These are phyloP conservation scores for Hymenopus coronatus DNA, from an alignment of 2,888 invertebrate genomes.

Conservation along the genomic window DNA sequence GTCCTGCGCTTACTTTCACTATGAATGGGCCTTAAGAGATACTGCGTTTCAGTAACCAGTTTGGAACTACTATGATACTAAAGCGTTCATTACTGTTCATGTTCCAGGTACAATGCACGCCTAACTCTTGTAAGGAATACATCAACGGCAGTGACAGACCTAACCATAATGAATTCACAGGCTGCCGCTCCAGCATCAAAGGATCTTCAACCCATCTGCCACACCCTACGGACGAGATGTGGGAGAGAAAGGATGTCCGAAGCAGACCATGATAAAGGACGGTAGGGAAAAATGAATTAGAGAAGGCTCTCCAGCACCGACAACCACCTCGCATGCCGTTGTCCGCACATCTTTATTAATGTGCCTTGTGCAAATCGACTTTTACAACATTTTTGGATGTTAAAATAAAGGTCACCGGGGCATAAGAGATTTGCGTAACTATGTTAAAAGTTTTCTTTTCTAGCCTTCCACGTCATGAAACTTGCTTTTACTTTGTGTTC, in stretches of 20 bases:
- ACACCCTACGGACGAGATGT: neutral
- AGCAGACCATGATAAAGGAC: neutral
- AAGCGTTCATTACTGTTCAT: too few species aligned
- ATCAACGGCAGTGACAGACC: too few species aligned
- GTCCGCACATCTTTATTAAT: neutral
- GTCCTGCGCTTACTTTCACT: too few species aligned
- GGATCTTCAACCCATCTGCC: neutral
- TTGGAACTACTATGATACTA: too few species aligned
- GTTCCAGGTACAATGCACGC: too few species aligned
- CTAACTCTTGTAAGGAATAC: too few species aligned
- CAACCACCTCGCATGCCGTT: too few species aligned
- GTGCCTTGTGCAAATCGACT: neutral
- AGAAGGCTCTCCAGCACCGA: neutral
- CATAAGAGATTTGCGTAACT: neutral
- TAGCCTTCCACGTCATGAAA: neutral
- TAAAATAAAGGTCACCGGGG: neutral
- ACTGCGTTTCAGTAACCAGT: too few species aligned
- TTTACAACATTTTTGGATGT: neutral
- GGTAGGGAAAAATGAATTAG: neutral
- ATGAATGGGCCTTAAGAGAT: too few species aligned
- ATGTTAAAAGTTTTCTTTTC: neutral
- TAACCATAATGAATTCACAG: neutral
- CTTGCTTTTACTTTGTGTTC: too few species aligned
- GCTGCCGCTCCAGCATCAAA: neutral
- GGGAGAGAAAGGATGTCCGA: neutral